Percentiles rank a stretch among this genome's conserved stretches.
These are phyloP conservation scores for Myiagra hebetior DNA, from an alignment of 2,113 vertebrate species.

Conservation along the genomic window DNA sequence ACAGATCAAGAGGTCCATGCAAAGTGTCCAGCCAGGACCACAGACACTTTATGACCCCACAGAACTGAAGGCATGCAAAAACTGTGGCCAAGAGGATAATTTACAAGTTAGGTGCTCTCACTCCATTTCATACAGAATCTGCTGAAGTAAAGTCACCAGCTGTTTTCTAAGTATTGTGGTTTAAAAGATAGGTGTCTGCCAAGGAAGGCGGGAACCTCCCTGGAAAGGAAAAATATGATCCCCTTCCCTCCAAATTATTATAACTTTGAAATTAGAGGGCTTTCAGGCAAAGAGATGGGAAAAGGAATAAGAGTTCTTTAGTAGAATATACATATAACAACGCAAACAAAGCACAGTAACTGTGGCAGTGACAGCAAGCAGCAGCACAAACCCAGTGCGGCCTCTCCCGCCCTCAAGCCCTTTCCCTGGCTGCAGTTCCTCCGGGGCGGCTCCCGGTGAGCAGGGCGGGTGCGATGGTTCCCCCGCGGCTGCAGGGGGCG, in stretches of 20 bases:
- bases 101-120: background rate
- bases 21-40: background rate
- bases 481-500: background rate
- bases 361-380: rapidly evolving
- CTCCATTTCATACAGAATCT: background rate
- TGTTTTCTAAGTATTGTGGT: background rate
- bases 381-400: rapidly evolving
- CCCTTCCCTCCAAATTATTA: rapidly evolving
- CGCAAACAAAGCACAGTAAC: rapidly evolving
- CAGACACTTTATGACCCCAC: background rate
- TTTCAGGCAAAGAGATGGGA: background rate
- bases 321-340: too few relatives aligned
- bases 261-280: background rate
- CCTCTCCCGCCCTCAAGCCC: background rate
- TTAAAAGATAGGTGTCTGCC: background rate
- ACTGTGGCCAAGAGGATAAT: background rate
- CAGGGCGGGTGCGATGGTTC: background rate
- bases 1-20: background rate
- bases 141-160: background rate
- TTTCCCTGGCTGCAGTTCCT: background rate
- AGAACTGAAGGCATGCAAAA: background rate
- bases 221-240: background rate
- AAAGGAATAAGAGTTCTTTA: background rate
- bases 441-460: background rate
- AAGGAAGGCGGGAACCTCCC: background rate